Evolutionary conservation across 1,140 invertebrate species (phyloP), one percentile per base, ranked within the genome.

Genomic region (Cheumatopsyche charites): DNA sequence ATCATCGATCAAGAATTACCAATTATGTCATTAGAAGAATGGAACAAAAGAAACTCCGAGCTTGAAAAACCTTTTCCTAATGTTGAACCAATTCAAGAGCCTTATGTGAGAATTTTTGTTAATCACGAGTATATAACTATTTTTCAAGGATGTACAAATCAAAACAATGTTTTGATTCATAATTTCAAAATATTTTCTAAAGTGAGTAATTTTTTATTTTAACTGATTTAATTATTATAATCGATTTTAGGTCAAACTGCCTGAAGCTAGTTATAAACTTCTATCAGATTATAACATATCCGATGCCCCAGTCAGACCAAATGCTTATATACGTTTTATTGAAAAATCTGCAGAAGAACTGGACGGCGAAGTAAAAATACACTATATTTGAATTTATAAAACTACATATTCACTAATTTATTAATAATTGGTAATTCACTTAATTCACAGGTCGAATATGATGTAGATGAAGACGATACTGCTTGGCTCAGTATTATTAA

Each of bases 381-480:
- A 3, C 15, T 23, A 55, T 21, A 21, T 55, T 9, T 49, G 62
- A 42, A 47, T 41, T 6, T 67, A 26, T 45, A 58, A 67, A 74
- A 55, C 9, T 43, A 43, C 1, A 67, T 62, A 43, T 17, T 42
- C 36, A 45, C 4, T 19, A 15, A 9, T 25, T 12, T n/a, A 19
- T 11, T 66, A 19, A 1, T 45, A 43, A 73, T 42, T 61, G 66
- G 52, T 61, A 7, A 47, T 42, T 62, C 52, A 65, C 49, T 21
- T 36, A 45, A 55, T 62, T 78, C 78, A 67, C 42, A 87, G 86
- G 90, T 98, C 1, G 97, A 99, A 80, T 98, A 98, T 87, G 97
- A 99, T 86, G 91, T 98, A 74, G 97, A 99, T 82, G 97, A 98
- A 83, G 96, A 98, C 84, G 96, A 98, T 79, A 92, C 92, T 55